These are phyloP conservation scores for Candidula unifasciata DNA, from an alignment of 2,888 invertebrate species.

Conservation along the genomic window DNA sequence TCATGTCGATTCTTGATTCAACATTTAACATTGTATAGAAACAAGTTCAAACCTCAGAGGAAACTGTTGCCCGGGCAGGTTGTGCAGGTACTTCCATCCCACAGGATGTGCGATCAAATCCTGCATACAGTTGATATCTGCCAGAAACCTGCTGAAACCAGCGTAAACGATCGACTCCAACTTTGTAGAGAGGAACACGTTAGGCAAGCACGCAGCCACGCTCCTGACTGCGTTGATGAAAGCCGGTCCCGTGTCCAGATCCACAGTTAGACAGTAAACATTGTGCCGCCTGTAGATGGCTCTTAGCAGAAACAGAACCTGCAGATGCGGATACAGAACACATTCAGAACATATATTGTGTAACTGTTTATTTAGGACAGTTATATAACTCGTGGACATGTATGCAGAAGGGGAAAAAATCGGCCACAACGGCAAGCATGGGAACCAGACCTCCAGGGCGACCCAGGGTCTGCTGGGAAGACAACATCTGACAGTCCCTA, in stretches of 20 bases:
- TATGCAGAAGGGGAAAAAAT: too few relatives aligned
- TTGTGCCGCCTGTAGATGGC: constrained; percentile 33
- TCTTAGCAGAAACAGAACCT: constrained; percentile 11
- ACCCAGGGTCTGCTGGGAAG: too few relatives aligned
- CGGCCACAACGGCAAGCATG: too few relatives aligned
- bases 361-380: too few relatives aligned
- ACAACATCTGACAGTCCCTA: too few relatives aligned
- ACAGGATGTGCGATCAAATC: constrained; percentile 62
- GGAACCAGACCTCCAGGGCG: too few relatives aligned
- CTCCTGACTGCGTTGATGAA: constrained; percentile 51
- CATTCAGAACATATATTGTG: too few relatives aligned
- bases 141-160: constrained; percentile 69
- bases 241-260: background rate
- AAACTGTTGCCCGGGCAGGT: constrained; percentile 75
- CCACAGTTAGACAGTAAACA: constrained; percentile 14
- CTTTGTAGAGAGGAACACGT: constrained; percentile 70
- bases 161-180: constrained; percentile 34
- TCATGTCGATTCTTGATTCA: too few relatives aligned
- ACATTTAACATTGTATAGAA: background rate
- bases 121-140: constrained; percentile 76
- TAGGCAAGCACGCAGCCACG: constrained; percentile 71
- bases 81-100: constrained; percentile 76
- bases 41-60: constrained; percentile 61
- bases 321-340: too few relatives aligned
- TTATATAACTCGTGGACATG: too few relatives aligned